phyloP scores from a whole-genome alignment of 2,888 invertebrate genomes.

The Cheilosia soror region DNA sequence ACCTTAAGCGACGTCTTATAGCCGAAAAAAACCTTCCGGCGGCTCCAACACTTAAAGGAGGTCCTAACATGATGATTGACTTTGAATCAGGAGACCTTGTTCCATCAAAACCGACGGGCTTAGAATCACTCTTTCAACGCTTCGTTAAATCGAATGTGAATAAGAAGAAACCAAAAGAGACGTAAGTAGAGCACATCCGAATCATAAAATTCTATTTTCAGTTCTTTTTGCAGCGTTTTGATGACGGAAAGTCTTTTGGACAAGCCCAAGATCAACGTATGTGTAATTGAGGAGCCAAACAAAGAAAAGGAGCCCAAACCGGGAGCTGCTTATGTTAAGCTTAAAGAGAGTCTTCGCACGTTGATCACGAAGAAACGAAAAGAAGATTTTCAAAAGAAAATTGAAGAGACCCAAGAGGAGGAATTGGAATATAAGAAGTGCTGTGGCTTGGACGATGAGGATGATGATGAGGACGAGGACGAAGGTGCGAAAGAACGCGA shows the following conservation, averaged over 20 bases:
- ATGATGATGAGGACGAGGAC: conserved; percentile 80
- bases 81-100: conserved; percentile 85
- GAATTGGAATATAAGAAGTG: conserved; percentile 83
- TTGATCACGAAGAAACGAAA: conserved; percentile 89
- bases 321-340: conserved; percentile 88
- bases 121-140: conserved; percentile 88
- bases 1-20: conserved; percentile 52
- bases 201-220: background rate
- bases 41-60: conserved; percentile 85
- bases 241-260: conserved; percentile 84
- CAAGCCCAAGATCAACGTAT: conserved; percentile 80
- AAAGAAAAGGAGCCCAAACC: conserved; percentile 85
- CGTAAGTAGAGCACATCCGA: conserved; percentile 71
- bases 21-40: conserved; percentile 76
- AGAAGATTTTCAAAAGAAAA: conserved; percentile 87
- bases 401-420: conserved; percentile 81
- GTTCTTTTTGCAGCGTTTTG: conserved; percentile 81
- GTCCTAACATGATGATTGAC: conserved; percentile 86
- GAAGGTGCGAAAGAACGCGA: conserved; percentile 82
- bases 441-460: conserved; percentile 78
- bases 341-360: conserved; percentile 89
- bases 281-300: conserved; percentile 79
- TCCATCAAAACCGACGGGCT: conserved; percentile 84
- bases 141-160: conserved; percentile 88
- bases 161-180: conserved; percentile 85